Evolutionary conservation across 2,888 invertebrate genomes (phyloP).

Genomic region (Drosophila kuntzei): DNA sequence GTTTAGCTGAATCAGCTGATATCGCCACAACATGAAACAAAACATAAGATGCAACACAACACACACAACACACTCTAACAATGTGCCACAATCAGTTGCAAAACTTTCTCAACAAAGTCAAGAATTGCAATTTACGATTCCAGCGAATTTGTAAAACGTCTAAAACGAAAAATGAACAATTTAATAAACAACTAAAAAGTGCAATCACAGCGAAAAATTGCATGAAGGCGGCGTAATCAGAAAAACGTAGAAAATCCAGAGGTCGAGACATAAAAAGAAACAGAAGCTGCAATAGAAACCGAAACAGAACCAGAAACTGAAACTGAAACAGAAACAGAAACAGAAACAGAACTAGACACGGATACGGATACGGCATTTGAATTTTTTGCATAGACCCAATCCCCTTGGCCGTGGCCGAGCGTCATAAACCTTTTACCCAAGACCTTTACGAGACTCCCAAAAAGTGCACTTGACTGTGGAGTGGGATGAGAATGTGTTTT

Average conservation of each 20-base stretch:
- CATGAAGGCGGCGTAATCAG: conserved; percentile 20
- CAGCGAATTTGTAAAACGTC: conserved; percentile 9
- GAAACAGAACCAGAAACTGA: neutral
- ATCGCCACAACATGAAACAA: neutral
- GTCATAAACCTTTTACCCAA: conserved; percentile 27
- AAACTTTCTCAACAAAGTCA: conserved; percentile 6
- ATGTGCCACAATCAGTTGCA: conserved; percentile 6
- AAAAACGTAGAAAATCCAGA: neutral
- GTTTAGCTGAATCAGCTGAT: conserved; percentile 17
- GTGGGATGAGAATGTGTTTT: neutral
- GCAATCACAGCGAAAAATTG: conserved; percentile 46
- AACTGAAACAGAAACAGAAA: neutral
- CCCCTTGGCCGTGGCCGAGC: conserved; percentile 13
- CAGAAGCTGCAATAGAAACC: conserved; percentile 1
- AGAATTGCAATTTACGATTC: conserved; percentile 19
- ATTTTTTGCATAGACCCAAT: conserved; percentile 15
- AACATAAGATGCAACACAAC: conserved; percentile 3
- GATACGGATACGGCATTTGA: conserved; percentile 13
- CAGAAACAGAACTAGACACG: neutral
- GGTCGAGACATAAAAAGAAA: neutral
- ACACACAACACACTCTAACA: neutral
- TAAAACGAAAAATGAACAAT: conserved; percentile 7
- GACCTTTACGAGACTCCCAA: conserved; percentile 22
- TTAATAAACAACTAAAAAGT: conserved; percentile 21
- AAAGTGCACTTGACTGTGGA: conserved; percentile 5